These are phyloP conservation scores for Gracilinanus agilis DNA, from an alignment of 2,113 vertebrate species.

Conservation along the genomic window DNA sequence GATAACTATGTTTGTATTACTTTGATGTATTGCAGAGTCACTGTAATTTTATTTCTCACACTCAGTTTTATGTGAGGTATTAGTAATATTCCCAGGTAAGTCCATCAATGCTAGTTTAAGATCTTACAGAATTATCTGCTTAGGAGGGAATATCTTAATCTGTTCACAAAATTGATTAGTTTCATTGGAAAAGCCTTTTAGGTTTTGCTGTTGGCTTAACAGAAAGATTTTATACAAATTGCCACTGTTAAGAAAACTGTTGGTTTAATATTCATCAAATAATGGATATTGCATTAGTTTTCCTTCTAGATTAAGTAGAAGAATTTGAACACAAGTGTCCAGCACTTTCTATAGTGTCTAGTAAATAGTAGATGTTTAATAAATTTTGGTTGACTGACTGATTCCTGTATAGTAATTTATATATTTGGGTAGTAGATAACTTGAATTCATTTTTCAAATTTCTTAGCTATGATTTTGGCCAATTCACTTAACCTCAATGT, in stretches of 20 bases:
- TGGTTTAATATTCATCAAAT: slow-evolving; percentile 10
- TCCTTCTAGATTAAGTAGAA: neutral
- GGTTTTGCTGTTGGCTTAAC: neutral
- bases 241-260: neutral
- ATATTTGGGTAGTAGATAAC: neutral
- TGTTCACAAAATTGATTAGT: slow-evolving; percentile 39
- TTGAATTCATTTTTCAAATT: neutral
- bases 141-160: slow-evolving; percentile 6
- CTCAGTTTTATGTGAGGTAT: slow-evolving; percentile 13
- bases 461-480: neutral
- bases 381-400: neutral
- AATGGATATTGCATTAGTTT: neutral
- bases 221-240: slow-evolving; percentile 43
- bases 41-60: slow-evolving; percentile 47
- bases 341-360: neutral
- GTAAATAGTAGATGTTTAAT: neutral
- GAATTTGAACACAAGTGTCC: neutral
- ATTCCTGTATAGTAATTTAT: neutral
- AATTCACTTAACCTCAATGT: neutral
- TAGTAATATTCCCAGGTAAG: slow-evolving; percentile 44
- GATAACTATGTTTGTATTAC: slow-evolving; percentile 45
- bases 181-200: slow-evolving; percentile 21
- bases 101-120: slow-evolving; percentile 52
- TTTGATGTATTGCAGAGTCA: neutral
- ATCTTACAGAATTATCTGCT: slow-evolving; percentile 32